Evolutionary conservation across 92 coral and sea anemone genomes (phyloP), one percentile per base, ranked within the genome.

Genomic region (Phenganax stokvisi): DNA sequence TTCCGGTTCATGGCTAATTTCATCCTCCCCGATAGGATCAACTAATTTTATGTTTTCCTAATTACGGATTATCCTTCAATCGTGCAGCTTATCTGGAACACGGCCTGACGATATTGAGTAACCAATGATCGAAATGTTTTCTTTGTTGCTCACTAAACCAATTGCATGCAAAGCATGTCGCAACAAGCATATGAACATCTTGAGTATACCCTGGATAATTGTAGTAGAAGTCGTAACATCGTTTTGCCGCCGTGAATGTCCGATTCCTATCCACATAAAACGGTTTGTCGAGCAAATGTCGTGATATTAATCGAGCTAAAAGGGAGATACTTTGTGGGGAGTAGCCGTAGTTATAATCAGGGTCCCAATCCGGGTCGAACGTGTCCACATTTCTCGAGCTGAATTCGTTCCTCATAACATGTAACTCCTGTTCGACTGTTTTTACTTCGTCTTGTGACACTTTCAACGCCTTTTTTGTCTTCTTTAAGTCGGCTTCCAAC

Each of bases 161-260:
- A 76, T 86, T 86, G 53, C 96, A 86, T 0, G 99, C 99, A 54
- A 84, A 88, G 0, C 97, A 92, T 3, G 97, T 91, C 15, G 97
- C 99, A 6, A 96, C 81, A 71, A 96, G 92, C 99, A 96, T 92
- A 56, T 92, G 93, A 0, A 96, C 97, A 80, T 96, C 99, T 56
- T 87, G 99, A n/a, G 97, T 92, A 56, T 88, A 96, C 0, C 94
- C 97, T 0, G 99, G 96, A 72, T 83, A 92, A 70, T 86, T 96
- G 76, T 89, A 94, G 64, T 90, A 96, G 60, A 83, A 96, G 77
- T 96, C 97, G 31, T 83, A 92, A 71, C 99, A 90, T 9, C 99
- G 96, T 52, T 92, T 96, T 6, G 89, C 77, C 15, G 97, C 88
- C 29, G 89, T 78, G 83, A 90, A 96, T 28, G 89, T 88, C 28